Evolutionary conservation across 2,113 vertebrate species (phyloP).

Genomic region (Oryctolagus cuniculus): DNA sequence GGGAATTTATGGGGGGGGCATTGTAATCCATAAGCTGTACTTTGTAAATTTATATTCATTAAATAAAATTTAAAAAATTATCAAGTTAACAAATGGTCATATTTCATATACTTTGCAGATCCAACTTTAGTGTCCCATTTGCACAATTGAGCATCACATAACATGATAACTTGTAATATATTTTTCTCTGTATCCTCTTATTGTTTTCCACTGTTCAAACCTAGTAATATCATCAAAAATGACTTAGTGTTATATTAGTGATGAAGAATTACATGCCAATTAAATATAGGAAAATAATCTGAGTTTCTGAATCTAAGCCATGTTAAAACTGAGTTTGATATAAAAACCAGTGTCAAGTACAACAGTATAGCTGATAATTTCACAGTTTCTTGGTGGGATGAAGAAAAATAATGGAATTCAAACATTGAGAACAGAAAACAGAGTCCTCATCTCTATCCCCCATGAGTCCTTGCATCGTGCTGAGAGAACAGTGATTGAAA

Average conservation of each 20-base stretch:
- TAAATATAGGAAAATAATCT: background rate
- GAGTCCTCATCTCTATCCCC: background rate
- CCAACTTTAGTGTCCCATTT: background rate
- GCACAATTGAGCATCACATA: background rate
- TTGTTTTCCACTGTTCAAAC: background rate
- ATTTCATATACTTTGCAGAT: background rate
- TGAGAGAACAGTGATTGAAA: background rate
- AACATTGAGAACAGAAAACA: background rate
- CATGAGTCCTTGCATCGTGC: background rate
- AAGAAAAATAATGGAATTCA: background rate
- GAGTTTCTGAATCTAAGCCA: background rate
- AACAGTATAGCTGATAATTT: background rate
- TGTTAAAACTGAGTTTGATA: background rate
- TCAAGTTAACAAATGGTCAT: background rate
- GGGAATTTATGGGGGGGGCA: too few relatives aligned
- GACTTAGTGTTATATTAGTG: background rate
- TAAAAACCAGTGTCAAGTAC: background rate
- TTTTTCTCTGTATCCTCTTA: background rate
- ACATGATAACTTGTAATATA: too few relatives aligned
- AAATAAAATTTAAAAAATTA: too few relatives aligned
- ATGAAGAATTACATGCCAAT: background rate
- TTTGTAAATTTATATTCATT: too few relatives aligned
- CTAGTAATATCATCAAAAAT: background rate
- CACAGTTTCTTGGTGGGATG: too few relatives aligned
- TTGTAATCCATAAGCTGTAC: too few relatives aligned